A percentile compares a stretch with the other conserved stretches of the same genome.
These are phyloP conservation scores for Tapirus indicus DNA, from an alignment of 2,797 vertebrate genomes.

Conservation along the genomic window DNA sequence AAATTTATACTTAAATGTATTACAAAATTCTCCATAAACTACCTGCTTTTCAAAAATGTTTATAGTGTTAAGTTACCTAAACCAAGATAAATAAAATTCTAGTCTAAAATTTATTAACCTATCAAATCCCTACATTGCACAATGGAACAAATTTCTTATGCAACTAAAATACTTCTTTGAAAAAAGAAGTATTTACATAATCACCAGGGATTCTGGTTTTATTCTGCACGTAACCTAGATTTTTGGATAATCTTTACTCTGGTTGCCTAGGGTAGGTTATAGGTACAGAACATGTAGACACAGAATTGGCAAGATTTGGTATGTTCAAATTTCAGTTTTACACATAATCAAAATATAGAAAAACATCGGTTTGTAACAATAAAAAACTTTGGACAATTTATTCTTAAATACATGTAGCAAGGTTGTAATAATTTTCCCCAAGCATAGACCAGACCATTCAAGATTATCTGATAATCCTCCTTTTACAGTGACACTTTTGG, in stretches of 20 bases:
- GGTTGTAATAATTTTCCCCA: not conserved
- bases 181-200: conserved; percentile 61
- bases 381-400: not conserved
- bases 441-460: not conserved
- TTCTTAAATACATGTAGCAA: conserved; percentile 36
- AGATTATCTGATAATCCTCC: not conserved
- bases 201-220: conserved; percentile 41
- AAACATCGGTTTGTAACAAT: not conserved
- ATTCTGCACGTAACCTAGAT: conserved; percentile 54
- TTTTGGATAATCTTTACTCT: conserved; percentile 45
- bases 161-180: conserved; percentile 41
- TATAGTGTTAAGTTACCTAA: not conserved
- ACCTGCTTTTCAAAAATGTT: not conserved
- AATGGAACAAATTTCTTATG: not conserved
- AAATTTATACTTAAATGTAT: not conserved
- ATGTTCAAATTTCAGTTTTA: conserved; percentile 46
- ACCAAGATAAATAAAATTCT: conserved; percentile 35
- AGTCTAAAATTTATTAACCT: conserved; percentile 22
- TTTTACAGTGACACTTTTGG: not conserved
- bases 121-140: conserved; percentile 38
- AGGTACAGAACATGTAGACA: not conserved
- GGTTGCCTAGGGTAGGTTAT: not conserved
- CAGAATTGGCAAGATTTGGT: not conserved
- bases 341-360: conserved; percentile 8
- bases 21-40: conserved; percentile 29